Evolutionary conservation across 2,888 invertebrate species (phyloP), one percentile per base, ranked within the genome.

Genomic region (Synanthedon formicaeformis): DNA sequence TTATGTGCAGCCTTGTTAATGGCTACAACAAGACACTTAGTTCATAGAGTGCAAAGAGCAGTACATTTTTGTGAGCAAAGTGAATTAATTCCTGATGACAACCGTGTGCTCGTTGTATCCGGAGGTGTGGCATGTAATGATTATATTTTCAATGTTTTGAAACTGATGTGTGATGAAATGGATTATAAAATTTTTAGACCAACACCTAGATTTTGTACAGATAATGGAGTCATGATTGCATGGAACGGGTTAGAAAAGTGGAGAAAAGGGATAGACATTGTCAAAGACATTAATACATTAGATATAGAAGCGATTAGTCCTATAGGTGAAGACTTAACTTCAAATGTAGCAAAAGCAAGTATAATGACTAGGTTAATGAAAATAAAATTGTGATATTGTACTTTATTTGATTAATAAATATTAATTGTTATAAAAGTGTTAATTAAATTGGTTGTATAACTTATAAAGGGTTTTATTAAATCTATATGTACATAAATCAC

Each of bases 141-240:
- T 77, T 94, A 92, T 65, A 92, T 99, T 50, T 91, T 91, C 52
- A 87, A 89, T 57, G 91, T 92, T 40, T 78, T 99, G 51, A 73
- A 89, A 64, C 83, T 92, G 53, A 73, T 98, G 54, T 94, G 96
- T 66, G 69, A 89, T 53, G 89, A 92, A 61, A 88, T 90, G 66
- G 89, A 88, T 12, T 96, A 92, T 69, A 81, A 85, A 65, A 85
- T 96, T 41, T 89, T 91, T 53, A 91, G 94, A 59, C 97, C 98
- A 6, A 91, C 93, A 1, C 92, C 94, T 41, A 90, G 91, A 65
- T 89, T 97, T 45, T 99, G 99, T 75, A 97, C 96, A 0, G 99
- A 99, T 78, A 99, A 99, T 89, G 99, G 99, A 16, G 92, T 97
- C 34, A 99, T 99, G 99, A 96, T 99, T 69, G 99, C 99, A 40